Percentiles rank a stretch among this genome's conserved stretches.
phyloP scores from a whole-genome alignment of 1,140 invertebrate species.

The Sycophaga agraensis region DNA sequence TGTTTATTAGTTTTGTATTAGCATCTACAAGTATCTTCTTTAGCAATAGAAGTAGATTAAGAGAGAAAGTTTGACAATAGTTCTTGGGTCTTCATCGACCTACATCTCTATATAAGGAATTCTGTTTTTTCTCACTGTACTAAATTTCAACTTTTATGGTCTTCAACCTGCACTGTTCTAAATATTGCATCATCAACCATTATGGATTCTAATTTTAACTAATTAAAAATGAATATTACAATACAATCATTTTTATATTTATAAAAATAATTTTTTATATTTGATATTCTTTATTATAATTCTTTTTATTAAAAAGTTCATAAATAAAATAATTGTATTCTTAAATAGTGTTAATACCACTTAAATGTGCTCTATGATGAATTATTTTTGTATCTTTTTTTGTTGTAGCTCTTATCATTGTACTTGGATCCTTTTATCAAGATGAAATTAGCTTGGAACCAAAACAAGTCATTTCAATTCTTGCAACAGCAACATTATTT shows the following conservation, averaged over 20 bases:
- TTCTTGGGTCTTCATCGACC: conserved; percentile 27
- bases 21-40: neutral
- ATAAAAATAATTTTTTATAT: neutral
- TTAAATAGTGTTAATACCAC: too few relatives aligned
- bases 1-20: conserved; percentile 2
- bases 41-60: conserved; percentile 9
- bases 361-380: too few relatives aligned
- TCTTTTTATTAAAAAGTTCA: neutral
- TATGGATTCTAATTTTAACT: too few relatives aligned
- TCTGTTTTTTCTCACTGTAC: conserved; percentile 1
- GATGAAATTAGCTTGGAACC: conserved; percentile 76
- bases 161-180: conserved; percentile 1
- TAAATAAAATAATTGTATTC: neutral
- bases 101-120: conserved; percentile 33
- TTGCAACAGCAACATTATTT: conserved; percentile 77
- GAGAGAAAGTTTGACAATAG: conserved; percentile 33
- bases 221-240: too few relatives aligned
- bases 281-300: neutral
- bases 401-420: conserved; percentile 66
- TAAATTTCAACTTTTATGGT: conserved; percentile 25
- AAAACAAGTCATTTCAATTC: conserved; percentile 68
- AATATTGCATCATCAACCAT: neutral
- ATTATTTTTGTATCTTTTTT: too few relatives aligned
- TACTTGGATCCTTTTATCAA: conserved; percentile 78
- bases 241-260: conserved; percentile 1